A percentile compares a stretch with the other conserved stretches of the same genome.
Conservation (phyloP, 2,797 vertebrate genomes). For the Myotis pilosus region DNA sequence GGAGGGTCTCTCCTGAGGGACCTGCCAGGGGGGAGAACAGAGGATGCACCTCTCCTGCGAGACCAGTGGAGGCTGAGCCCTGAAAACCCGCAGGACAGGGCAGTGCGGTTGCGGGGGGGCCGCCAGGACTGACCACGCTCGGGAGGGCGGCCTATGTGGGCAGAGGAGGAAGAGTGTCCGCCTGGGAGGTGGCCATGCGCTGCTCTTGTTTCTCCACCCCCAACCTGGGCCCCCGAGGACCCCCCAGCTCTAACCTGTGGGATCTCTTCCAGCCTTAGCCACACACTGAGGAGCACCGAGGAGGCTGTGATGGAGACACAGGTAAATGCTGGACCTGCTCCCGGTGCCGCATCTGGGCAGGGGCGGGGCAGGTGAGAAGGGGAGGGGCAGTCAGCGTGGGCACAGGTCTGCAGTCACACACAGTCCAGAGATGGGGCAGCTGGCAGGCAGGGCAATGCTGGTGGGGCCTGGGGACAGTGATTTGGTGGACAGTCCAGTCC, state of each 20-base stretch:
- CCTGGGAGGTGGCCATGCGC: fast-evolving
- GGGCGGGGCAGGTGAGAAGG: too few relatives aligned
- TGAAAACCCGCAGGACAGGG: not conserved
- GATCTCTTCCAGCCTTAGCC: conserved; percentile 68
- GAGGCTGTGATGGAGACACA: not conserved
- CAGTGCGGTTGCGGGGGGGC: fast-evolving
- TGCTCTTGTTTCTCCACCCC: fast-evolving
- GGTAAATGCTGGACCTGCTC: not conserved
- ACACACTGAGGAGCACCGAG: conserved; percentile 58
- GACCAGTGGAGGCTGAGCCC: not conserved
- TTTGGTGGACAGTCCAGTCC: not conserved
- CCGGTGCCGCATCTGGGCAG: not conserved
- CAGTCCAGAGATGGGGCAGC: fast-evolving
- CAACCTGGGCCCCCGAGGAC: not conserved
- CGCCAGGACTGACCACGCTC: not conserved
- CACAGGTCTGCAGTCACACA: not conserved
- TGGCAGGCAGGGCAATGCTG: fast-evolving
- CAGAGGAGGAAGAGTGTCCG: too few relatives aligned
- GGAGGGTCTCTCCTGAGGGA: not conserved
- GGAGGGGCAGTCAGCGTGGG: not conserved
- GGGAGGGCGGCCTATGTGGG: not conserved
- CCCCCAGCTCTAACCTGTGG: conserved; percentile 13
- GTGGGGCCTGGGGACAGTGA: not conserved
- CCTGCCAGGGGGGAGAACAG: not conserved
- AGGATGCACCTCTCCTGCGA: not conserved